These are phyloP conservation scores for Entomobrya multifasciata DNA, from an alignment of 2,888 invertebrate species.

Conservation along the genomic window DNA sequence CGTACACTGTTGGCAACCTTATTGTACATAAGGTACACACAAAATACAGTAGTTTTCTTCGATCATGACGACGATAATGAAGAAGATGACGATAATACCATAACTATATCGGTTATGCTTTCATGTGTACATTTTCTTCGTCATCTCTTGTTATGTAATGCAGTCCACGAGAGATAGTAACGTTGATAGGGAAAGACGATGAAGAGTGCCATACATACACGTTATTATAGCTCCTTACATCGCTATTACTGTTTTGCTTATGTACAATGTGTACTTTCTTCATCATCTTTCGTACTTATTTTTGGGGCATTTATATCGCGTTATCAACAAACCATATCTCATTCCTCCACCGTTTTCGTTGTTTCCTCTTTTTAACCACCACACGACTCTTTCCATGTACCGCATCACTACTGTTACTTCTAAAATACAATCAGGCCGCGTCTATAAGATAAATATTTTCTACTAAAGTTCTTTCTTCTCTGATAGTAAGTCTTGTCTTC, in stretches of 20 bases:
- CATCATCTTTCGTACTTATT: slow-evolving; percentile 69
- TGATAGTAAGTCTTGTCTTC: slow-evolving; percentile 32
- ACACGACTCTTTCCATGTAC: background rate
- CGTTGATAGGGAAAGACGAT: slow-evolving; percentile 27
- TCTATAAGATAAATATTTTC: slow-evolving; percentile 49
- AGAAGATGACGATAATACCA: slow-evolving; percentile 68
- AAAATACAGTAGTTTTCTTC: slow-evolving; percentile 20
- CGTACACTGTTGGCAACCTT: too few species aligned
- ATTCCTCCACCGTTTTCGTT: slow-evolving; percentile 67
- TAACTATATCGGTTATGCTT: slow-evolving; percentile 68
- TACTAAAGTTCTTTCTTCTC: slow-evolving; percentile 34
- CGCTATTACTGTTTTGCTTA: slow-evolving; percentile 26
- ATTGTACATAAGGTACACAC: background rate
- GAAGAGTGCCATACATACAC: slow-evolving; percentile 31
- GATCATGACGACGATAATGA: slow-evolving; percentile 58
- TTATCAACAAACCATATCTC: slow-evolving; percentile 73
- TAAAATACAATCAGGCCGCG: slow-evolving; percentile 39
- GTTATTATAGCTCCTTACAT: background rate
- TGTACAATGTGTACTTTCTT: slow-evolving; percentile 53
- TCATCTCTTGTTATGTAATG: slow-evolving; percentile 21
- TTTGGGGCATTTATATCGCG: slow-evolving; percentile 66
- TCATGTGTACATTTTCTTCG: slow-evolving; percentile 48
- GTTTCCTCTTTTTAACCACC: slow-evolving; percentile 43
- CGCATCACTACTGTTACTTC: background rate
- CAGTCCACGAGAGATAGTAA: slow-evolving; percentile 19